Evolutionary conservation across 2,888 invertebrate species (phyloP).

Genomic region (Baronia brevicornis): DNA sequence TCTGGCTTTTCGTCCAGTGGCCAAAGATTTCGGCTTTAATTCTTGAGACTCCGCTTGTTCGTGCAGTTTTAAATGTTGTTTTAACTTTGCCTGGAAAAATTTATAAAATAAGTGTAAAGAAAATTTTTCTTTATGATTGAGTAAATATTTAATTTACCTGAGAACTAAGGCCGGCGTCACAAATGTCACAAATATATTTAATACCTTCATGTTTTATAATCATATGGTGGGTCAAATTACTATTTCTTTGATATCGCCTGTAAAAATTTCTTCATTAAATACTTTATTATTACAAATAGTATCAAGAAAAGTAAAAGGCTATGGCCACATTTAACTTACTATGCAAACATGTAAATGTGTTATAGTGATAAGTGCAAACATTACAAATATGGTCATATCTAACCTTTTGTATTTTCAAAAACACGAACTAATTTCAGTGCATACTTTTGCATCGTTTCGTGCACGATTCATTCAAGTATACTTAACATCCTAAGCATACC

Average conservation of each 20-base stretch:
- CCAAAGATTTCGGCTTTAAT: constrained; percentile 29
- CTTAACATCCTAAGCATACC: too few relatives aligned
- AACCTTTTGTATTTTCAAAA: too few relatives aligned
- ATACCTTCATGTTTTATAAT: constrained; percentile 61
- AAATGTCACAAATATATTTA: constrained; percentile 59
- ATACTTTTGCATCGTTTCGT: too few relatives aligned
- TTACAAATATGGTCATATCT: too few relatives aligned
- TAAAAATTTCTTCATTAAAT: constrained; percentile 20
- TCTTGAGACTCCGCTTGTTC: constrained; percentile 19
- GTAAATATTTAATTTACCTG: constrained; percentile 36
- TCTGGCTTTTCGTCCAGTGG: constrained; percentile 45
- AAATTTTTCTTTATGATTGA: constrained; percentile 4
- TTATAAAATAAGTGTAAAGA: constrained; percentile 8
- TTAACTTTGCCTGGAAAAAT: constrained; percentile 42
- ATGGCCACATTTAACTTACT: too few relatives aligned
- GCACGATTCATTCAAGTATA: too few relatives aligned
- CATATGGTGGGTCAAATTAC: constrained; percentile 74
- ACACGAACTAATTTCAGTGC: too few relatives aligned
- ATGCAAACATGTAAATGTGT: too few relatives aligned
- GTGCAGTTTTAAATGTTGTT: constrained; percentile 41
- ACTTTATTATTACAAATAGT: neutral
- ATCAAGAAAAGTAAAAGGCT: too few relatives aligned
- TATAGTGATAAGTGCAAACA: too few relatives aligned
- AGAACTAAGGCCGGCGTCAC: constrained; percentile 43
- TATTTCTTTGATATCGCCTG: constrained; percentile 68